A percentile compares a stretch with the other conserved stretches of the same genome.
phyloP scores from a whole-genome alignment of 2,888 invertebrate genomes.

The Mesorhabditis spiculigera region DNA sequence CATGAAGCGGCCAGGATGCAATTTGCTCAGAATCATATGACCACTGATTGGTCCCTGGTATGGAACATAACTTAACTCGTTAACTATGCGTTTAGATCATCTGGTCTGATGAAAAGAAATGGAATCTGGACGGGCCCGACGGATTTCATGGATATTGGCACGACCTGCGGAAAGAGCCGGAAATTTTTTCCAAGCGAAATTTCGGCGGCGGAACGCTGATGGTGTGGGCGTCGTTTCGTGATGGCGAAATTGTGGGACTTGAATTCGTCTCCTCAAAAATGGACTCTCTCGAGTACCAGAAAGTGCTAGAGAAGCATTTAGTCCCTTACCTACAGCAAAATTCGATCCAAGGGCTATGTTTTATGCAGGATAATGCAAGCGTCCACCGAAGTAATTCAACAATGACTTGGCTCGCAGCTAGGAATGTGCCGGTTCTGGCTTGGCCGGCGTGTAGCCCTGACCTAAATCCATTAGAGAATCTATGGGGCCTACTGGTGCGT shows the following conservation, averaged over 20 bases:
- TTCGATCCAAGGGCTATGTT: constrained; percentile 5
- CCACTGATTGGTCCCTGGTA: too few relatives aligned
- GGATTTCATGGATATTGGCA: constrained; percentile 31
- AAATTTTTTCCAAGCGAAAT: constrained; percentile 23
- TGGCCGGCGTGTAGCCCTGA: constrained; percentile 10
- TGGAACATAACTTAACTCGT: too few relatives aligned
- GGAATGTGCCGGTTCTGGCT: neutral
- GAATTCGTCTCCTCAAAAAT: constrained; percentile 11
- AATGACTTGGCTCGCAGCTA: neutral
- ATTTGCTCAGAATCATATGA: too few relatives aligned
- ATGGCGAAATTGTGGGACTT: neutral
- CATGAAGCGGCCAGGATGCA: too few relatives aligned
- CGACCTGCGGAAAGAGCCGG: constrained; percentile 31
- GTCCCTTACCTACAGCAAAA: constrained; percentile 20
- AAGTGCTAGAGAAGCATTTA: constrained; percentile 11
- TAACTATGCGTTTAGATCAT: constrained; percentile 26
- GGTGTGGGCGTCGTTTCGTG: constrained; percentile 30
- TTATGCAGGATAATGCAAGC: constrained; percentile 28
- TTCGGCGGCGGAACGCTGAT: constrained; percentile 39
- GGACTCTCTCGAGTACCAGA: constrained; percentile 18
- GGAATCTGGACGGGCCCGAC: constrained; percentile 41
- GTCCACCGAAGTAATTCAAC: constrained; percentile 14
- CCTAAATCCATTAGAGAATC: constrained; percentile 12
- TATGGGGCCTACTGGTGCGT: constrained; percentile 10
- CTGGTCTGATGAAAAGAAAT: constrained; percentile 43